These are phyloP conservation scores for Aphelinus atriplicis DNA, from an alignment of 1,140 invertebrate genomes.

Conservation along the genomic window DNA sequence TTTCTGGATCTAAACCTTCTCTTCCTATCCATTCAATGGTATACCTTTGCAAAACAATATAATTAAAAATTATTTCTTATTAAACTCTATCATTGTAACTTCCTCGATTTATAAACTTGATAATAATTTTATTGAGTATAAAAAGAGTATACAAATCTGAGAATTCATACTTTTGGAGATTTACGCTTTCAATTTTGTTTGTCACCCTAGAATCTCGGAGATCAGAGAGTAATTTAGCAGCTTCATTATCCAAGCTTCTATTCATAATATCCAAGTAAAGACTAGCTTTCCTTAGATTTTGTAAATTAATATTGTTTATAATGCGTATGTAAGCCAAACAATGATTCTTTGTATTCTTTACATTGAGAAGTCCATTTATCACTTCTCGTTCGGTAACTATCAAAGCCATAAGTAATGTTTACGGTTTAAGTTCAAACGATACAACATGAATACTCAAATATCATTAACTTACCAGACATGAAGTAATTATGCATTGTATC, in stretches of 20 bases:
- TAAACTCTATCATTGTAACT: not conserved
- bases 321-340: slow-evolving; percentile 95
- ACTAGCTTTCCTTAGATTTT: slow-evolving; percentile 92
- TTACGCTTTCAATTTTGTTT: slow-evolving; percentile 86
- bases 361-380: slow-evolving; percentile 93
- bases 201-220: slow-evolving; percentile 88
- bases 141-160: slow-evolving; percentile 39
- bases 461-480: slow-evolving; percentile 86
- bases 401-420: no score
- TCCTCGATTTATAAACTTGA: not conserved
- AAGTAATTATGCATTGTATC: slow-evolving; percentile 98
- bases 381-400: slow-evolving; percentile 97
- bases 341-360: slow-evolving; percentile 95
- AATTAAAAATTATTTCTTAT: slow-evolving; percentile 7
- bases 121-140: not conserved
- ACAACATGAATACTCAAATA: not conserved
- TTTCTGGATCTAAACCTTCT: slow-evolving; percentile 92
- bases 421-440: no score
- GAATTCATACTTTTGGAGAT: slow-evolving; percentile 79
- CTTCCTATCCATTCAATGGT: slow-evolving; percentile 97
- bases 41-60: slow-evolving; percentile 71
- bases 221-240: slow-evolving; percentile 88
- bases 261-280: slow-evolving; percentile 96
- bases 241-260: slow-evolving; percentile 92
- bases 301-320: slow-evolving; percentile 97